These are phyloP conservation scores for Phytoseiulus persimilis DNA, from an alignment of 2,888 invertebrate genomes.

Conservation along the genomic window DNA sequence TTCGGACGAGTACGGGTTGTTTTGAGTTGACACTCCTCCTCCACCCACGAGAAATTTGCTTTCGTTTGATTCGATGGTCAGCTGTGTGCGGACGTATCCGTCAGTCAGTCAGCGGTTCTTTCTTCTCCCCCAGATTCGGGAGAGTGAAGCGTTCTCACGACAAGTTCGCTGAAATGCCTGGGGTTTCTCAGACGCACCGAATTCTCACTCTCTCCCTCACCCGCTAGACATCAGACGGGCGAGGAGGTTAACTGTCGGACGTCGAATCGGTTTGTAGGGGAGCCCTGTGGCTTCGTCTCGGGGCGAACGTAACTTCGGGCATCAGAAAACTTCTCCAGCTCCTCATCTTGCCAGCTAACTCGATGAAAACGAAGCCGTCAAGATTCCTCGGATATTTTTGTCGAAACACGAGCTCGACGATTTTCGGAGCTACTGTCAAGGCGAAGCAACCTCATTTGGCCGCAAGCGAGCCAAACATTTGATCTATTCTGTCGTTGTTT, in stretches of 20 bases:
- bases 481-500: background rate
- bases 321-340: background rate
- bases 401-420: background rate
- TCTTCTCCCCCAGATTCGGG: background rate
- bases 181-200: background rate
- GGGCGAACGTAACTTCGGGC: background rate
- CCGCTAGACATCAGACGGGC: background rate
- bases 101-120: background rate
- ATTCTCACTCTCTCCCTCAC: background rate
- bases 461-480: background rate
- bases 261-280: constrained; percentile 5
- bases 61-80: background rate
- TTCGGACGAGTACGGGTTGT: background rate
- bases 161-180: background rate
- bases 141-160: background rate
- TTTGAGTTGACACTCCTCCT: background rate
- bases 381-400: too few species aligned
- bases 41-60: background rate
- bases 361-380: too few species aligned
- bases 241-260: background rate
- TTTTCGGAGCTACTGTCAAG: background rate
- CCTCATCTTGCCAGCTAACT: too few species aligned
- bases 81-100: background rate
- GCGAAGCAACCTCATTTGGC: background rate
- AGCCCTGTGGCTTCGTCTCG: background rate